Percentiles rank a stretch among this genome's conserved stretches.
Evolutionary conservation across 2,888 invertebrate species (phyloP).

Genomic region (Pecten maximus): DNA sequence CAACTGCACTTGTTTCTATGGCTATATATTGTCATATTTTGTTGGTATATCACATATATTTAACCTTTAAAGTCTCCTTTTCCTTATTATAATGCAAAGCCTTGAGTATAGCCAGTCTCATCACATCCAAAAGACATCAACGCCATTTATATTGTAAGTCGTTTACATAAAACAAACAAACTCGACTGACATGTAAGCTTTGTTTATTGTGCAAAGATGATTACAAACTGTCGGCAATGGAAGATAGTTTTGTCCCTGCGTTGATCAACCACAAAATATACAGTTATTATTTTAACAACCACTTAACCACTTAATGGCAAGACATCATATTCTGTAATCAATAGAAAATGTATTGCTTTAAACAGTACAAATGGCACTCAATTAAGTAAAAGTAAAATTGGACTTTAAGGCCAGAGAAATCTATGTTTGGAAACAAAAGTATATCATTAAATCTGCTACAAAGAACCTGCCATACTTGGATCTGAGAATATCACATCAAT

Average conservation of each 20-base stretch:
- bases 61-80: no score
- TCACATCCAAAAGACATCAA: no score
- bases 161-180: no score
- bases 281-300: background rate
- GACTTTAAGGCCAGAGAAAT: background rate
- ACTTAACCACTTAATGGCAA: background rate
- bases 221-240: slow-evolving; percentile 13
- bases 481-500: background rate
- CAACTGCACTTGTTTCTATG: no score
- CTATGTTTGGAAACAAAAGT: background rate
- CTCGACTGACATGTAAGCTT: background rate
- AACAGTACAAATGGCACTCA: background rate
- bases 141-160: no score
- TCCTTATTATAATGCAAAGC: no score
- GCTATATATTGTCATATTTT: no score
- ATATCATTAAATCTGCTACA: background rate
- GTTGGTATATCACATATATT: no score
- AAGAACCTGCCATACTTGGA: background rate
- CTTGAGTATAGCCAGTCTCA: no score
- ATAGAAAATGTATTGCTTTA: background rate
- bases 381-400: background rate
- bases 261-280: background rate
- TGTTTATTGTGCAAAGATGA: slow-evolving; percentile 18
- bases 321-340: background rate
- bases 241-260: background rate